Conservation (phyloP, 2,888 invertebrate genomes). For the Cantharis flavilabris region DNA sequence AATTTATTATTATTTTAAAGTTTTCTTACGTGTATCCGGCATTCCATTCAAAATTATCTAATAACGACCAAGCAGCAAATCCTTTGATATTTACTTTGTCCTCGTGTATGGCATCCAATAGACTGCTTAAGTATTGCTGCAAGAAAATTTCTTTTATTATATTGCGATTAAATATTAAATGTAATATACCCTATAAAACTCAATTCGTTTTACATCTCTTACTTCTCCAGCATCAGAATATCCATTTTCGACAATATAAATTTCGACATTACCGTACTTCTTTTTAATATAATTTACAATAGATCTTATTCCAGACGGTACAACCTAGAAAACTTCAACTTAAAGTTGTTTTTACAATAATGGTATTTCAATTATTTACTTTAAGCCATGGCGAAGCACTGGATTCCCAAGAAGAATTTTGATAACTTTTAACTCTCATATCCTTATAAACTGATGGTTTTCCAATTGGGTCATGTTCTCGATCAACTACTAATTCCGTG, state of each 20-base stretch:
- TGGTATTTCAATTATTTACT: background rate
- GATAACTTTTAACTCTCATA: background rate
- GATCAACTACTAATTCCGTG: conserved; percentile 31
- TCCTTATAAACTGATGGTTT: background rate
- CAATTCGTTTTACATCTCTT: background rate
- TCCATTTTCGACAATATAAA: conserved; percentile 10
- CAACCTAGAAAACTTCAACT: background rate
- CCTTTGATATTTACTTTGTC: conserved; percentile 58
- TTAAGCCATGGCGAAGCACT: background rate
- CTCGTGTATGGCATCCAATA: conserved; percentile 42
- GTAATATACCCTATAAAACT: background rate
- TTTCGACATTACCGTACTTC: background rate
- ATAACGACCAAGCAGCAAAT: conserved; percentile 66
- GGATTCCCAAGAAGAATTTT: background rate
- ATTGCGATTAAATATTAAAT: background rate
- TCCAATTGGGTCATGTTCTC: background rate
- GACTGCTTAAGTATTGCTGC: conserved; percentile 37
- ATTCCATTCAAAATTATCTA: conserved; percentile 68
- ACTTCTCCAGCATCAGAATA: conserved; percentile 5
- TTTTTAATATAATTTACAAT: conserved; percentile 2
- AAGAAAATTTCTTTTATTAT: background rate
- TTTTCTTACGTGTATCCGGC: conserved; percentile 58
- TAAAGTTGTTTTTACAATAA: background rate
- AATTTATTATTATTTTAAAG: background rate
- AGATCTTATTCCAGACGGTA: background rate